Base-by-base conservation (phyloP, 2,113 vertebrate species). In the Plecturocebus donacophilus region DNA sequence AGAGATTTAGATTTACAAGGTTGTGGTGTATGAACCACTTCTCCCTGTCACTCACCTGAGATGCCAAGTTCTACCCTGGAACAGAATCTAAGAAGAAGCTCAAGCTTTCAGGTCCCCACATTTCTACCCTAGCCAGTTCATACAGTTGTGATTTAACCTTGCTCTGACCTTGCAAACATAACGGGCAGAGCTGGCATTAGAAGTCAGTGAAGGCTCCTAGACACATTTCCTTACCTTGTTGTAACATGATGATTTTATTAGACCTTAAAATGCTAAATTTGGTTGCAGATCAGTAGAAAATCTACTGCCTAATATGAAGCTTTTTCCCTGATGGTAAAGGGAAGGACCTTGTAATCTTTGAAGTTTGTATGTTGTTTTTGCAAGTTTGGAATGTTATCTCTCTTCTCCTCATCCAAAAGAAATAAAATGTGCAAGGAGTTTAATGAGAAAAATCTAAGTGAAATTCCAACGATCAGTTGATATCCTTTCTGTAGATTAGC, bases 361-460 rank as follows among this genome's bases (percentile, higher is more conserved):
- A 87, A 79, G 5, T 64, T 80, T 96, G 90, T 88, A 20, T 87
- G 96, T 90, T 94, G 68, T 76, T 96, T 97, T 94, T 96, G 38
- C 38, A 91, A 73, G 27, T 93, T 81, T 84, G 82, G 76, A 85
- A 97, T 90, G 68, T 95, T 90, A 91, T 87, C 79, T 93, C 47
- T 92, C 47, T 80, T 87, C 42, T 92, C 38, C 40, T 13, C 40
- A 56, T 85, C 93, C 83, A 94, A 95, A 95, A 90, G 68, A 90
- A 90, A 95, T 90, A 91, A 95, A 95, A 85, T 96, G 66, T 94
- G 75, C 77, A 17, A 90, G 45, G 21, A 80, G 58, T 96, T 97
- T 95, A 90, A 96, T 94, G 87, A 89, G 87, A 94, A 96, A 68
- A 95, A 64, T 87, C 93, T 86, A 95, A 94, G 54, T 89, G 81